Evolutionary conservation across 2,113 vertebrate genomes (phyloP).

Genomic region (Empidonax alnorum): DNA sequence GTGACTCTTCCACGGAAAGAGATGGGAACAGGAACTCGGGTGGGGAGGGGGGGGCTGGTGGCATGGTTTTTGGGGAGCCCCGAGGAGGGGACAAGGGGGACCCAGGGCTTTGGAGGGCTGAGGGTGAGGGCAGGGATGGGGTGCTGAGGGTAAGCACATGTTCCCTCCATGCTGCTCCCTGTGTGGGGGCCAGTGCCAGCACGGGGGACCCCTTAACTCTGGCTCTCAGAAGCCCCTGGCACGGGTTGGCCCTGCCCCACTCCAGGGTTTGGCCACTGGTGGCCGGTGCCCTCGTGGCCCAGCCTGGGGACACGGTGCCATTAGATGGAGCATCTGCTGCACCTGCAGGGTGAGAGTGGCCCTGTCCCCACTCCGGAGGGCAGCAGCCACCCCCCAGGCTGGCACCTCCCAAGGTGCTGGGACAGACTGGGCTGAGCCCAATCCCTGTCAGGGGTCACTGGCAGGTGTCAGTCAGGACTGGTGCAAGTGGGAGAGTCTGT

Average conservation of each 20-base stretch:
- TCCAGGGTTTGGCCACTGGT: accelerated
- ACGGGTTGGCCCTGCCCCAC: not conserved
- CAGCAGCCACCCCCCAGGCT: not conserved
- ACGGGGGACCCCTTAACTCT: not conserved
- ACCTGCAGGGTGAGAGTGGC: accelerated
- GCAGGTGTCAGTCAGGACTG: not conserved
- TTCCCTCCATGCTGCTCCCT: no score
- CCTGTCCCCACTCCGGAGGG: not conserved
- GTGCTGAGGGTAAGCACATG: not conserved
- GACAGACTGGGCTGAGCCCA: not conserved
- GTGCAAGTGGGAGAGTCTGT: not conserved
- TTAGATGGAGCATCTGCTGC: not conserved
- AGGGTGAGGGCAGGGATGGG: not conserved
- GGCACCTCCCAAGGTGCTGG: not conserved
- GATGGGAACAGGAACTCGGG: not conserved
- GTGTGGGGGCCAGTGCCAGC: not conserved
- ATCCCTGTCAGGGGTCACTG: not conserved
- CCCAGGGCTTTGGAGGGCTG: not conserved
- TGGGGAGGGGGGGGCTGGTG: no score
- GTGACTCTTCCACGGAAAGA: not conserved
- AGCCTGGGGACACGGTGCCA: not conserved
- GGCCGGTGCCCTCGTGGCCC: not conserved
- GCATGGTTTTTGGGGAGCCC: not conserved
- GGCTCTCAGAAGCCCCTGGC: accelerated
- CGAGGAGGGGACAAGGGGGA: accelerated